phyloP scores from a whole-genome alignment of 1,140 invertebrate species.

The Panulirus ornatus region DNA sequence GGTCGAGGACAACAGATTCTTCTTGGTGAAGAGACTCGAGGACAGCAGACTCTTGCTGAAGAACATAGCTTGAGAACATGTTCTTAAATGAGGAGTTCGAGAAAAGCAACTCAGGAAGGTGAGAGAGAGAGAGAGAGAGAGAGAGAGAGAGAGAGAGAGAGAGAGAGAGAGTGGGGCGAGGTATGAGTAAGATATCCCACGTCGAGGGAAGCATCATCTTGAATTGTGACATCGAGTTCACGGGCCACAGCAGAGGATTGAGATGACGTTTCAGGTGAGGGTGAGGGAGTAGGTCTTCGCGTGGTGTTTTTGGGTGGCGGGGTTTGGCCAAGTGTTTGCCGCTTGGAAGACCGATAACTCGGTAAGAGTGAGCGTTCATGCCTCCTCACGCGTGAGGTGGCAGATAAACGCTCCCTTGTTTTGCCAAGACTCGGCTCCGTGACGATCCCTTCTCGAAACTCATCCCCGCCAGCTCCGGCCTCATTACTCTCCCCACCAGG shows the following conservation, averaged over 20 bases:
- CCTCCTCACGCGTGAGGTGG: neutral
- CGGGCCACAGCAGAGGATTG: no score
- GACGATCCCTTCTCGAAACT: neutral
- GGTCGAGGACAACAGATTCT: no score
- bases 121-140: conserved; percentile 3
- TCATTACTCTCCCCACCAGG: no score
- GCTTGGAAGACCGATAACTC: neutral
- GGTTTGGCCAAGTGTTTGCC: neutral
- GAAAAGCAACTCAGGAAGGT: no score
- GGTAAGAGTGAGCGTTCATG: neutral
- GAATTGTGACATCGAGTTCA: no score
- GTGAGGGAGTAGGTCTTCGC: neutral
- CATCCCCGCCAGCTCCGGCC: no score
- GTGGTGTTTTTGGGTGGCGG: neutral
- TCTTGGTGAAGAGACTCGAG: no score
- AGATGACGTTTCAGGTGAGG: neutral
- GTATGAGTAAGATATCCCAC: no score
- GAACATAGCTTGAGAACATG: no score
- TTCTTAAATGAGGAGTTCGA: no score
- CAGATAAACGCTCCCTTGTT: neutral
- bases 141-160: neutral
- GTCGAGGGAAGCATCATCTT: no score
- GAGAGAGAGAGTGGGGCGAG: neutral
- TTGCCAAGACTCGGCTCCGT: neutral
- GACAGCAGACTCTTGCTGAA: no score